These are phyloP conservation scores for Crypturellus tataupa DNA, from an alignment of 2,797 vertebrate species.

Conservation along the genomic window DNA sequence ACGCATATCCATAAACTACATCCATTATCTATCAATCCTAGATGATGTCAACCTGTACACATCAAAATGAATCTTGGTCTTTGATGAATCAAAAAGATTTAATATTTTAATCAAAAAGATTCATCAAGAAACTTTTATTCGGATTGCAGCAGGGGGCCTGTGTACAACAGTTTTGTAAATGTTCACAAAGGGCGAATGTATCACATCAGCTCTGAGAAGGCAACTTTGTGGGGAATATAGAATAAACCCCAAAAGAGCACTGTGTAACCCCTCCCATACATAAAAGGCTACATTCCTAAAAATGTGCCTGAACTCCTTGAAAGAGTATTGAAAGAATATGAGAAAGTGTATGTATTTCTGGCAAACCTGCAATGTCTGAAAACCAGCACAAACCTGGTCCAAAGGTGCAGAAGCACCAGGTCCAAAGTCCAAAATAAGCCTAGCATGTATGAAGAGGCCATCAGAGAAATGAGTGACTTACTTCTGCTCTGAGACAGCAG, in stretches of 20 bases:
- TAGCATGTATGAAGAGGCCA: neutral
- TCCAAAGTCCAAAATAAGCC: neutral
- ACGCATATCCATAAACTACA: slow-evolving; percentile 55
- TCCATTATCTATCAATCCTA: slow-evolving; percentile 14
- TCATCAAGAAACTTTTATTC: neutral
- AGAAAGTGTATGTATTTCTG: neutral
- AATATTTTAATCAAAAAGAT: neutral
- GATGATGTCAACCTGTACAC: slow-evolving; percentile 12
- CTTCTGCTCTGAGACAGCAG: neutral
- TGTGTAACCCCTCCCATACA: neutral
- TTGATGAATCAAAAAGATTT: neutral
- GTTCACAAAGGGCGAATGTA: neutral
- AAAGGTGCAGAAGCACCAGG: neutral
- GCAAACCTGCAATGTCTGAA: neutral
- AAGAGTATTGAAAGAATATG: neutral
- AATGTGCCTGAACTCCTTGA: neutral
- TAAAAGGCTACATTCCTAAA: neutral
- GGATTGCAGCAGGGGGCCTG: neutral
- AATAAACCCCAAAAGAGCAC: neutral
- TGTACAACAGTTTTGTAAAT: neutral
- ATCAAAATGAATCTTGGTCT: neutral
- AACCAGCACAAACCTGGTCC: neutral
- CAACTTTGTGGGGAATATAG: neutral
- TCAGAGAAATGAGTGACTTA: neutral
- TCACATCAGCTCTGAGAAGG: neutral